Percentiles rank a stretch among this genome's conserved stretches.
Conservation (phyloP, 30 jellyfish, hydroid and myxozoan species). For the Morbakka virulenta region DNA sequence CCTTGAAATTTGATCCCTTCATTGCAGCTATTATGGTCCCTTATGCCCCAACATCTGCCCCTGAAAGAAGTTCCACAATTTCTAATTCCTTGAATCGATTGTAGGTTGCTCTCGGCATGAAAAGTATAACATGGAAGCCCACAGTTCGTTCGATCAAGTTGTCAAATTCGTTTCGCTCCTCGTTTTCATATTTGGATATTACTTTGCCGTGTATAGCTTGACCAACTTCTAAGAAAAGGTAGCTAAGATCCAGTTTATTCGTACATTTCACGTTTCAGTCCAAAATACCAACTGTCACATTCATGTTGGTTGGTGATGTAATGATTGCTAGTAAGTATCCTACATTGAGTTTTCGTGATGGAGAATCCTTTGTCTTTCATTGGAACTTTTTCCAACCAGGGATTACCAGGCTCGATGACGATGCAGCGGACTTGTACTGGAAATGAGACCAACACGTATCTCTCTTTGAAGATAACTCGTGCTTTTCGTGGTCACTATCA, state of each 20-base stretch:
- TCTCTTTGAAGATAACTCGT: slow-evolving; percentile 28
- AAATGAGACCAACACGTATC: slow-evolving; percentile 34
- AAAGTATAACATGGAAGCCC: slow-evolving; percentile 35
- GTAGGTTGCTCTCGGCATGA: slow-evolving; percentile 24
- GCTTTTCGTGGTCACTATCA: slow-evolving; percentile 18
- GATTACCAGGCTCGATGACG: slow-evolving; percentile 15
- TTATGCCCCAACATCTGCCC: slow-evolving; percentile 34
- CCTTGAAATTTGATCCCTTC: slow-evolving; percentile 35
- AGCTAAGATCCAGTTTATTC: slow-evolving; percentile 20
- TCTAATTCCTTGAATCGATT: slow-evolving; percentile 29
- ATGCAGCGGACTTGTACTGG: slow-evolving; percentile 13
- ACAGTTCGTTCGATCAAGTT: slow-evolving; percentile 25
- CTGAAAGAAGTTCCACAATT: slow-evolving; percentile 6
- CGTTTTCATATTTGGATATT: slow-evolving; percentile 1
- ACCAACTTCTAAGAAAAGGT: slow-evolving; percentile 22
- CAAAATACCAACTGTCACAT: slow-evolving; percentile 18
- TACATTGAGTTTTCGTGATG: slow-evolving; percentile 35
- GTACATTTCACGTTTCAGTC: slow-evolving; percentile 16
- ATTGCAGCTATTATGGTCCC: slow-evolving; percentile 39
- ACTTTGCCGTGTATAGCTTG: slow-evolving; percentile 42
- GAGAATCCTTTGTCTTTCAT: slow-evolving; percentile 13
- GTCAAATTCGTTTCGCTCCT: slow-evolving; percentile 3
- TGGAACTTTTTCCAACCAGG: slow-evolving; percentile 26
- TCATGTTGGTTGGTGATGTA: too few relatives aligned
- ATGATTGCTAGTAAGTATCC: slow-evolving; percentile 38